phyloP scores from a whole-genome alignment of 2,797 vertebrate species.

The Rhincodon typus region DNA sequence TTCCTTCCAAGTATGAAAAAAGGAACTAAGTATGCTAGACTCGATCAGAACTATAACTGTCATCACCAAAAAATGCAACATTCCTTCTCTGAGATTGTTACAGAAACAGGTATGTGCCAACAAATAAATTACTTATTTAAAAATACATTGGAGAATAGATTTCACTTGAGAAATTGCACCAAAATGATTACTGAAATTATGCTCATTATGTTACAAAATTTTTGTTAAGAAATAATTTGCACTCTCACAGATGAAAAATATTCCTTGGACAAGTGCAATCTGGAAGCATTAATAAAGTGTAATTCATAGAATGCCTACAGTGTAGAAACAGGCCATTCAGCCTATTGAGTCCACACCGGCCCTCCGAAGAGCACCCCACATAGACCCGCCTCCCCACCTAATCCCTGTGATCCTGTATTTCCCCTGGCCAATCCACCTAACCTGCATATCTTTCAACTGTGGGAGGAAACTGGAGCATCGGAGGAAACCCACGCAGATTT shows the following conservation, averaged over 20 bases:
- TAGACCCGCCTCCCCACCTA: too few relatives aligned
- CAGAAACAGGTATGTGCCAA: conserved; percentile 5
- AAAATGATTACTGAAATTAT: too few relatives aligned
- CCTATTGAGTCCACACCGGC: too few relatives aligned
- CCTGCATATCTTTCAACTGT: too few relatives aligned
- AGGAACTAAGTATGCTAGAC: background rate
- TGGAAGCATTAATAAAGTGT: background rate
- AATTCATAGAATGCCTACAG: background rate
- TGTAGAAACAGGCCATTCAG: too few relatives aligned
- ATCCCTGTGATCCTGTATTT: too few relatives aligned
- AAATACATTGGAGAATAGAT: background rate
- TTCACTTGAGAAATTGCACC: background rate
- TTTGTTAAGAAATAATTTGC: background rate
- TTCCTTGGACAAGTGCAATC: background rate
- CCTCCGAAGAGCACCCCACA: too few relatives aligned
- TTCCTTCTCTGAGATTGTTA: background rate
- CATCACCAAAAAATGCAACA: background rate
- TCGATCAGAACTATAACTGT: background rate
- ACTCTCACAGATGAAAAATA: background rate
- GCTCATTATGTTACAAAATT: background rate
- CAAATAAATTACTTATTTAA: background rate
- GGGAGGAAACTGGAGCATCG: too few relatives aligned
- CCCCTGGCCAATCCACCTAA: too few relatives aligned
- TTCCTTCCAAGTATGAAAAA: conserved; percentile 21
- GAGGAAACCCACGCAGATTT: too few relatives aligned